Evolutionary conservation across 1,140 invertebrate species (phyloP).

Genomic region (Drosophila leontia): DNA sequence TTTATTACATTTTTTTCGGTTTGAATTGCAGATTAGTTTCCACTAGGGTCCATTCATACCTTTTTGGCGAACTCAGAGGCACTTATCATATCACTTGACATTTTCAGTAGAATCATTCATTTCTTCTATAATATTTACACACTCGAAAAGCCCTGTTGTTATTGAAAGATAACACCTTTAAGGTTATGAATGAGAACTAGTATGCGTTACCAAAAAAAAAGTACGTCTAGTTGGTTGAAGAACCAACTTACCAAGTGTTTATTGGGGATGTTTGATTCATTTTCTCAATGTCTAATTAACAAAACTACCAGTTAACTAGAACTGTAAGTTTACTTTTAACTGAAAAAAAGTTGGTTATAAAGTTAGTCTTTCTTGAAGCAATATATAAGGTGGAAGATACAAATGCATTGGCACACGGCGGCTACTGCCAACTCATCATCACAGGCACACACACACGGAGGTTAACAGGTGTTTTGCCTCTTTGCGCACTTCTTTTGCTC

Average conservation of each 20-base stretch:
- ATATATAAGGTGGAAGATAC: background rate
- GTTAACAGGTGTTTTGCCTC: conserved; percentile 76
- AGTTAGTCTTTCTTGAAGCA: background rate
- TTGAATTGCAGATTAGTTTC: too few species aligned
- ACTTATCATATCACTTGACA: conserved; percentile 7
- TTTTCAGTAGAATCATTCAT: conserved; percentile 17
- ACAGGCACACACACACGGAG: conserved; percentile 25
- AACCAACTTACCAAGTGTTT: conserved; percentile 5
- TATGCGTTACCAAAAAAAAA: too few species aligned
- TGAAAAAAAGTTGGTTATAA: too few species aligned
- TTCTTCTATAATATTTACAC: conserved; percentile 15
- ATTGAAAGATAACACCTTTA: conserved; percentile 4
- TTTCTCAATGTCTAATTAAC: too few species aligned
- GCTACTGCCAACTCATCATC: conserved; percentile 38
- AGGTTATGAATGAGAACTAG: conserved; percentile 5
- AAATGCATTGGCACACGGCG: background rate
- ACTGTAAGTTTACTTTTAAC: too few species aligned
- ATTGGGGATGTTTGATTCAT: too few species aligned
- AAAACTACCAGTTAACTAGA: too few species aligned
- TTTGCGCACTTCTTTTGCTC: conserved; percentile 57
- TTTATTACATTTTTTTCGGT: background rate
- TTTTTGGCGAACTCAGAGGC: background rate
- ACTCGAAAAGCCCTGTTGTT: conserved; percentile 9
- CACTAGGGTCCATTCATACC: conserved; percentile 7
- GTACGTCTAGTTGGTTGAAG: background rate